Evolutionary conservation across 2,113 vertebrate species (phyloP).

Genomic region (Lasiurus cinereus): DNA sequence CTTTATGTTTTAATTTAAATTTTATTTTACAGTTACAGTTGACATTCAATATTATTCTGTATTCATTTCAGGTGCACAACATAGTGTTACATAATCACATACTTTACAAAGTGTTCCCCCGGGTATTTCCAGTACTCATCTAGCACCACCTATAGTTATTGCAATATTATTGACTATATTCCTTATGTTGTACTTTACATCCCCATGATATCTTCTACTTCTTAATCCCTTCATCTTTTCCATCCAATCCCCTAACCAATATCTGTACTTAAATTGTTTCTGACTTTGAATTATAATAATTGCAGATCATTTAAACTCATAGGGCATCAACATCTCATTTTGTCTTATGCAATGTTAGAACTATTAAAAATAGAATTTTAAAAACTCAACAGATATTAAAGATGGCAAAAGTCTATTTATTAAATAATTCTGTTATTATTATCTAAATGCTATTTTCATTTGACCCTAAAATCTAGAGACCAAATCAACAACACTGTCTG

Average conservation of each 20-base stretch:
- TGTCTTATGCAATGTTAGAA: not conserved
- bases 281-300: not conserved
- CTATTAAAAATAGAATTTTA: constrained; percentile 5
- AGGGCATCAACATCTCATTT: not conserved
- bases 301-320: constrained; percentile 32
- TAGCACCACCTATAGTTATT: no score
- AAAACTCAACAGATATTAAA: not conserved
- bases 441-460: not conserved
- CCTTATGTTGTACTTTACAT: not conserved
- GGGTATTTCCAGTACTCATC: no score
- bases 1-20: not conserved
- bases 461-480: not conserved
- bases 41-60: no score
- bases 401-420: not conserved
- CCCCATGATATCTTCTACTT: not conserved
- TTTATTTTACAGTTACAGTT: not conserved
- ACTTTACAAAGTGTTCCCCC: no score
- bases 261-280: constrained; percentile 24
- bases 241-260: not conserved
- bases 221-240: not conserved
- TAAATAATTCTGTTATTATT: constrained; percentile 1
- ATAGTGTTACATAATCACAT: no score
- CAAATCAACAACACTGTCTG: not conserved
- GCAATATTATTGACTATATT: no score
- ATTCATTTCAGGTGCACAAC: no score